Evolutionary conservation across 2,888 invertebrate genomes (phyloP), one percentile per base, ranked within the genome.

Genomic region (Acleris sparsana): DNA sequence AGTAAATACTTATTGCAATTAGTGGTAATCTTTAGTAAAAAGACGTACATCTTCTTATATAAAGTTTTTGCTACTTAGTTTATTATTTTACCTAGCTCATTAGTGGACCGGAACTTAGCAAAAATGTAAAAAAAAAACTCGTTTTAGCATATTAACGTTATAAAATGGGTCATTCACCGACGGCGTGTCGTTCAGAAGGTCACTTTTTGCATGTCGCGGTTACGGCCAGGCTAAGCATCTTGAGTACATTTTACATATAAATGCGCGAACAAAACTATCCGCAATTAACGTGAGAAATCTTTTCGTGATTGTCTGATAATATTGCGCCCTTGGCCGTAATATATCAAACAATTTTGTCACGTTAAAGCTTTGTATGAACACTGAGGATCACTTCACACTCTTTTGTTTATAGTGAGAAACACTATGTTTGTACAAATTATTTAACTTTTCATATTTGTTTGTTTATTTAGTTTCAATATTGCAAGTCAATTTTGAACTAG

Each of bases 121-220:
- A 61, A 65, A 65, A 65, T 20, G 58, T 9, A 44, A 56, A 66
- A 49, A n/a, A 58, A 58, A 49, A 22, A n/a, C 2, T 17, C 1
- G 22, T 16, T 22, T 57, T n/a, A 22, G 22, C 56, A 20, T n/a
- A 66, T 52, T 56, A 61, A 18, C 20, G 49, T 75, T 72, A 75
- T 73, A 75, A 84, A 81, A 80, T 84, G 77, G 85, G 80, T 87
- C 84, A 68, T 86, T 86, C 79, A 87, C 85, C 85, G 72, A 69
- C 71, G 70, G 73, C 71, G 71, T 71, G 69, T 72, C 71, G 70
- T 72, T 62, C 61, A 72, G 78, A 83, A 86, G 87, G 85, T 81
- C 78, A 73, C 69, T 82, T 82, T 80, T 79, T 76, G 72, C 70
- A 68, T 68, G 69, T 68, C 61, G 59, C 68, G 69, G 66, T 68